Conservation (phyloP, 30 jellyfish, hydroid and myxozoan species). For the Aurelia aurita region DNA sequence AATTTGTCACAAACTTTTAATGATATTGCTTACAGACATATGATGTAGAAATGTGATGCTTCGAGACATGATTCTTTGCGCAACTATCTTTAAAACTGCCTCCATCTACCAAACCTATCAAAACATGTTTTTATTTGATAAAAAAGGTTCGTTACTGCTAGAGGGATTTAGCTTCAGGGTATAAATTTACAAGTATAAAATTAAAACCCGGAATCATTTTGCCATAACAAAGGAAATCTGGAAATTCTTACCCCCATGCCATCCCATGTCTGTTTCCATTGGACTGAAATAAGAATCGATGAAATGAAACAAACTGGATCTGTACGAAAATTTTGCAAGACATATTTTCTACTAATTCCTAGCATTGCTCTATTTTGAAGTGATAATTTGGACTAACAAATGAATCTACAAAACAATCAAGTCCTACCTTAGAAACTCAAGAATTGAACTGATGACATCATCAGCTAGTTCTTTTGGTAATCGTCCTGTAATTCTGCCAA, state of each 20-base stretch:
- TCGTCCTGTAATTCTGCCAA: constrained; percentile 89
- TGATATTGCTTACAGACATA: too few relatives aligned
- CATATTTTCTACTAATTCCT: too few relatives aligned
- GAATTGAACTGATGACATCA: constrained; percentile 81
- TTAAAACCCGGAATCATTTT: neutral
- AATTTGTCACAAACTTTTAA: too few relatives aligned
- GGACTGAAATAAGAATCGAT: constrained; percentile 41
- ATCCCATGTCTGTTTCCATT: constrained; percentile 72
- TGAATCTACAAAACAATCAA: neutral
- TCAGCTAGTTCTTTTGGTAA: constrained; percentile 92
- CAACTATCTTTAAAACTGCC: too few relatives aligned
- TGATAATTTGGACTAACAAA: neutral
- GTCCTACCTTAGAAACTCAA: constrained; percentile 77
- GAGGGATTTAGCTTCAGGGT: too few relatives aligned
- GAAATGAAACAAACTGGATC: neutral
- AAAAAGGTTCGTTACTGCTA: too few relatives aligned
- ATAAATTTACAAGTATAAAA: too few relatives aligned
- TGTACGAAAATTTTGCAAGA: neutral
- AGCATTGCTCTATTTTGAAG: too few relatives aligned
- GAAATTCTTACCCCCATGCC: constrained; percentile 89
- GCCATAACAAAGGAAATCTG: neutral
- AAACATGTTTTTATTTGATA: too few relatives aligned
- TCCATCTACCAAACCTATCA: too few relatives aligned
- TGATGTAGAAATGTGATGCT: too few relatives aligned
- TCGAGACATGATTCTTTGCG: too few relatives aligned